A percentile compares a stretch with the other conserved stretches of the same genome.
phyloP scores from a whole-genome alignment of 2,888 invertebrate genomes.

The Dascillus cervinus region DNA sequence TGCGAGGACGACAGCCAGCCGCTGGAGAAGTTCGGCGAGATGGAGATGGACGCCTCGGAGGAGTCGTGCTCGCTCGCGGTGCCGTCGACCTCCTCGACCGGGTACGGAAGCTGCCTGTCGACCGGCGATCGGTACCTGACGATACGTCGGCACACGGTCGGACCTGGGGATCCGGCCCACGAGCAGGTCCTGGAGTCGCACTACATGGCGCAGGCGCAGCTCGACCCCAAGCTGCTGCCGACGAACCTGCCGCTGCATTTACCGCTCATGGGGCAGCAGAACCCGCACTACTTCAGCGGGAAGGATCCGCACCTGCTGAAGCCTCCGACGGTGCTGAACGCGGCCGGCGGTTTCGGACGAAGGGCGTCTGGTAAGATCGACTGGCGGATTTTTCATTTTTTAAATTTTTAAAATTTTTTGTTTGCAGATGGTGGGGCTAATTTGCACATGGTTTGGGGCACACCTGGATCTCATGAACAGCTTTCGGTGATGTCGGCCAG shows the following conservation, averaged over 20 bases:
- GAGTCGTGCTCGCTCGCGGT: constrained; percentile 31
- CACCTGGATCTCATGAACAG: constrained; percentile 42
- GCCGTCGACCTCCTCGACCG: constrained; percentile 29
- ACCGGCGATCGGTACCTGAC: constrained; percentile 49
- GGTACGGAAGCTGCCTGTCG: constrained; percentile 26
- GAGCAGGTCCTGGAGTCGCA: constrained; percentile 61
- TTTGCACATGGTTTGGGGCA: constrained; percentile 60
- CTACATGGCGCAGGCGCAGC: constrained; percentile 39
- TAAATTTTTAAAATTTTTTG: constrained; percentile 1
- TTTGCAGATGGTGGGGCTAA: constrained; percentile 82
- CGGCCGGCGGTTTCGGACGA: constrained; percentile 76
- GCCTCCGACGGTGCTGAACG: constrained; percentile 85
- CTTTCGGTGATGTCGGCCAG: constrained; percentile 43
- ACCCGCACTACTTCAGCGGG: constrained; percentile 76
- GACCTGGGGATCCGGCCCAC: constrained; percentile 83
- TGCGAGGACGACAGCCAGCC: constrained; percentile 39
- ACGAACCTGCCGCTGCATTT: constrained; percentile 79
- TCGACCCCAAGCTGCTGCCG: constrained; percentile 49
- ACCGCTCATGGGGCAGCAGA: constrained; percentile 75
- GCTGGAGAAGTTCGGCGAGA: constrained; percentile 48
- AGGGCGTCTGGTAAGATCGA: constrained; percentile 62
- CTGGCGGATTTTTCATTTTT: background rate
- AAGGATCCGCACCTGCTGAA: constrained; percentile 91
- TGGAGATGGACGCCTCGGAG: constrained; percentile 41
- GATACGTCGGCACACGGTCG: constrained; percentile 84